Base-by-base conservation (phyloP, 2,888 invertebrate genomes). In the Mythimna impura region DNA sequence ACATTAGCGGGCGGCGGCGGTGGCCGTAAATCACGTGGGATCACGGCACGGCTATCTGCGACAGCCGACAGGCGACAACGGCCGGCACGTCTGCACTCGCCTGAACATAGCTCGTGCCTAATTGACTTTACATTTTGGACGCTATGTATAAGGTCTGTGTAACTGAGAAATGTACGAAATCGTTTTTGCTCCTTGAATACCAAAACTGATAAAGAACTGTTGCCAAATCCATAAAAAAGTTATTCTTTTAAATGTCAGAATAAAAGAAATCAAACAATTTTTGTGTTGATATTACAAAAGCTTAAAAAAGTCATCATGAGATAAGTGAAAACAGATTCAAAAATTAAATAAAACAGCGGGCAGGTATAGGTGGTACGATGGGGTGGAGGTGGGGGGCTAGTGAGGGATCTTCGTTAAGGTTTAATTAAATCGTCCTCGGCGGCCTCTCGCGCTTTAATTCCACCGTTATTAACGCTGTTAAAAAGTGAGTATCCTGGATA, bases 381-480 rank as follows among this genome's bases (percentile, higher is more conserved):
- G 73, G 73, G 81, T 86, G 80, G 82, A 25, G 55, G 80, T 30
- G 73, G 78, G 65, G 30, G 81, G 80, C 73, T 83, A 86, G 86
- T 86, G 78, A 86, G 86, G 86, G 91, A 90, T 93, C 93, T 96
- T 96, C 96, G 96, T 96, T 96, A 96, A 93, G 94, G 94, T 96
- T 96, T 96, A 96, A 96, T 96, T 96, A 96, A 96, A 96, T 94
- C 95, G 95, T 95, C 94, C 94, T 95, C 93, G 86, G 93, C 94
- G 94, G 96, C 95, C 95, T 96, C 96, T 96, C 93, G 94, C 94
- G 95, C 91, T 94, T 96, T 96, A 96, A 96, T 96, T 96, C 96
- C 96, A 94, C 95, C 96, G 96, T 96, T 96, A 96, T 96, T 96
- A 96, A 96, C 94, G 96, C 96, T 94, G 96, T 96, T 96, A 96